Evolutionary conservation across 2,113 vertebrate genomes (phyloP), one percentile per base, ranked within the genome.

Genomic region (Mobula birostris): DNA sequence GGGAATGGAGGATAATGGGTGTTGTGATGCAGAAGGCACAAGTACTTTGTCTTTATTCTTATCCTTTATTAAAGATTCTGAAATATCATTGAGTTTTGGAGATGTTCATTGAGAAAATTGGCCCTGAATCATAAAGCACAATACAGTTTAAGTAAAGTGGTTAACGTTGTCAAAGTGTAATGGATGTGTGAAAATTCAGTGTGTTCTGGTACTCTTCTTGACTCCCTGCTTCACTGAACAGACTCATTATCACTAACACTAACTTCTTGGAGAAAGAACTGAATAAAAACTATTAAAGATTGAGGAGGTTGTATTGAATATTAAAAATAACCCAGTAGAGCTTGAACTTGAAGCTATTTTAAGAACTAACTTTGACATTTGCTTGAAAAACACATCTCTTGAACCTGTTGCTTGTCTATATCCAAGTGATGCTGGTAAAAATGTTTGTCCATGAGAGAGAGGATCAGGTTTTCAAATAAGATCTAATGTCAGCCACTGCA

Each of bases 401-500:
- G 6, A 32, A 91, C 61, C 32, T 40, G 88, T 70, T 85, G 24
- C 82, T 85, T 19, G 4, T 70, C 66, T 40, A 74, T 76, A 48
- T 17, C 91, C 56, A n/a, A 74, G 27, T 36, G 74, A 93, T 74
- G 68, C 70, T 93, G 91, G 91, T 91, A 36, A 93, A 88, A 93
- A 74, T 93, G 70, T 76, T 74, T 76, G 36, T 93, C 21, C 56
- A 74, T 56, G 40, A 93, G 36, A 93, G 91, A 76, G 72, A 48
- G 68, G 91, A 56, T 93, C 91, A 93, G 90, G 91, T 93, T 93
- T 76, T 93, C 70, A 93, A 93, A 93, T 93, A 93, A 93, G 56
- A 93, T 93, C 91, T 74, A 76, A 48, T 93, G 72, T 93, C 91
- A 93, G 70, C 36, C 91, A 63, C 17, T 93, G 91, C 91, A 93